These are phyloP conservation scores for Orcinus orca DNA, from an alignment of 2,113 vertebrate species.

Conservation along the genomic window DNA sequence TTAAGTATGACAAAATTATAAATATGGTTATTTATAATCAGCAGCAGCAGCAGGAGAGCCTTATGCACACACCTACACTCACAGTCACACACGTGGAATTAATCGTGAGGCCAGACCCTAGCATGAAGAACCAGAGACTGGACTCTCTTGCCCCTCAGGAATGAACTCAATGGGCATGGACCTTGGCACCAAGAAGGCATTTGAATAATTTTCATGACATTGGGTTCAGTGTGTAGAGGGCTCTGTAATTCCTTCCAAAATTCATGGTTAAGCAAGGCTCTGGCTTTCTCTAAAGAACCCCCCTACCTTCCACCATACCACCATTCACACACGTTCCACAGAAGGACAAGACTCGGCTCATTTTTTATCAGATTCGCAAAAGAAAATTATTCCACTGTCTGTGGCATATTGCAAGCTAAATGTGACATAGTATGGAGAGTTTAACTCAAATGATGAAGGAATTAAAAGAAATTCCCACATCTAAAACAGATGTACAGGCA, in stretches of 20 bases:
- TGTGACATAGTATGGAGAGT: slow-evolving; percentile 49
- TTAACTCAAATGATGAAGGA: slow-evolving; percentile 61
- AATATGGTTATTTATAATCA: background rate
- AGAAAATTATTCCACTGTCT: slow-evolving; percentile 61
- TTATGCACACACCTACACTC: background rate
- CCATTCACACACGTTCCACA: background rate
- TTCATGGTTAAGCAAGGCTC: background rate
- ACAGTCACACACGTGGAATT: background rate
- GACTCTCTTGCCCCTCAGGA: background rate
- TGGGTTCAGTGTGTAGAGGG: background rate
- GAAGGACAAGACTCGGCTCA: slow-evolving; percentile 41
- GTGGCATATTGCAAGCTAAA: slow-evolving; percentile 24
- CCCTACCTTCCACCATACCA: background rate
- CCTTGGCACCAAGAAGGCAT: background rate
- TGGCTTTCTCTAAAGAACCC: background rate
- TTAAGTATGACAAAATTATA: background rate
- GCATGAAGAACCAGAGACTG: background rate
- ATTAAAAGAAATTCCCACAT: slow-evolving; percentile 50
- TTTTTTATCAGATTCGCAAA: slow-evolving; percentile 65
- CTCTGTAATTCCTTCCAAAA: slow-evolving; percentile 46
- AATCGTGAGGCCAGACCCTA: slow-evolving; percentile 3
- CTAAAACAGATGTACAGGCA: slow-evolving; percentile 71
- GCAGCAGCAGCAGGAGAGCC: background rate
- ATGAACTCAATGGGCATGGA: background rate
- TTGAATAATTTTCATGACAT: slow-evolving; percentile 21